Base-by-base conservation (phyloP, 1,140 invertebrate species). In the Magallana angulata region DNA sequence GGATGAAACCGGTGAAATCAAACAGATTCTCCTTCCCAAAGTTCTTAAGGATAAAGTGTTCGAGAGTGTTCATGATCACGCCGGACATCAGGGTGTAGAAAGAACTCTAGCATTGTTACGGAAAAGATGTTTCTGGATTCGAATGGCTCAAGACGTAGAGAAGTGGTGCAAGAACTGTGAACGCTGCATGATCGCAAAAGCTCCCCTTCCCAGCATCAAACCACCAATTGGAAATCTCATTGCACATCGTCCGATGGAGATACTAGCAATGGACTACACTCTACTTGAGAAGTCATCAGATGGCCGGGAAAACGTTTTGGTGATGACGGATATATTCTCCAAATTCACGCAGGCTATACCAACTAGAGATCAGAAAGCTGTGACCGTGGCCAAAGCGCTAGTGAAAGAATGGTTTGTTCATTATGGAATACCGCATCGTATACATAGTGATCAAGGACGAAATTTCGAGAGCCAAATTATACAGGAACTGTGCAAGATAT, bases 111-210 rank as follows among this genome's bases (percentile, higher is more conserved):
- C 84, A 18, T 24, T 85, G 30, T 16, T 68, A 16, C n/a, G 58
- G 11, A 88, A 86, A 57, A 76, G 83, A 71, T 89, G 64, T 85
- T 89, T 57, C 60, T 90, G 87, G 89, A 11, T 68, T n/a, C 24
- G 71, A 18, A 84, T 90, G 64, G 11, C 36, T 11, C 76, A 59
- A 5, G 6, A 48, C 57, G 12, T 24, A 24, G 18, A 24, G 18
- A n/a, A n/a, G n/a, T n/a, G n/a, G n/a, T n/a, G n/a, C n/a, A n/a
- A n/a, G n/a, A n/a, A 24, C 18, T 24, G 18, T 24, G 18, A 24
- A 24, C 18, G 18, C 18, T 24, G 18, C 18, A 24, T 24, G 18
- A 24, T 24, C 18, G 18, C 18, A 24, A 24, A 24, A 24, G 18
- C 18, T 24, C 18, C 0, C 18, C 18, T 24, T 24, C 18, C 18